A percentile compares a stretch with the other conserved stretches of the same genome.
These are phyloP conservation scores for Thripadectes ignobilis DNA, from an alignment of 2,797 vertebrate species.

Conservation along the genomic window DNA sequence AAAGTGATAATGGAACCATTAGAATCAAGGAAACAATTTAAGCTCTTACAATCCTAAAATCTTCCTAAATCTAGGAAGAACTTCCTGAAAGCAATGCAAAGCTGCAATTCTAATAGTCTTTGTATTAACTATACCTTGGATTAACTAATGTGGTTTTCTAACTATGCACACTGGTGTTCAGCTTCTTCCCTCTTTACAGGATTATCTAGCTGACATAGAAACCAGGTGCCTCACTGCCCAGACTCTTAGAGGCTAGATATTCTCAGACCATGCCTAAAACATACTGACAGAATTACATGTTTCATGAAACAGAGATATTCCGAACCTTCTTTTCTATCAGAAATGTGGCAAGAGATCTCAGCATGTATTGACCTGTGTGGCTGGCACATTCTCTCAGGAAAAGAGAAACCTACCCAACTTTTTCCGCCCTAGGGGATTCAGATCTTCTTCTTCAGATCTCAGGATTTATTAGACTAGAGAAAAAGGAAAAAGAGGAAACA, in stretches of 20 bases:
- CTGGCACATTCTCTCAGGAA: neutral
- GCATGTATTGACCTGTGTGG: neutral
- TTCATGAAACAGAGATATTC: neutral
- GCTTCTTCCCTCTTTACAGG: neutral
- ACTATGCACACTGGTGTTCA: neutral
- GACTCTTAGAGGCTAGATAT: neutral
- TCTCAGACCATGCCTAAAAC: neutral
- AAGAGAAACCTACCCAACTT: neutral
- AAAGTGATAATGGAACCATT: accelerated
- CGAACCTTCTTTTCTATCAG: neutral
- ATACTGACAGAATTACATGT: neutral
- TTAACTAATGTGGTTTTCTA: neutral
- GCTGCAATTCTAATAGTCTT: neutral
- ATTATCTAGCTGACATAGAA: neutral
- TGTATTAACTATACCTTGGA: neutral
- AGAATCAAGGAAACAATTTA: neutral
- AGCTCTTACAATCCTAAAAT: neutral
- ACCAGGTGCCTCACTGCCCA: neutral
- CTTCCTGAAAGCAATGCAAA: neutral
- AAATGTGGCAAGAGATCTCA: neutral
- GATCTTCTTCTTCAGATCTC: neutral
- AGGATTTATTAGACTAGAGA: neutral
- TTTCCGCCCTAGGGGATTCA: neutral
- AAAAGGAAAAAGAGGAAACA: neutral
- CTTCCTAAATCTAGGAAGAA: neutral